phyloP scores from a whole-genome alignment of 53 echinoderm and acorn worm species.

The Pentamera pediparva region DNA sequence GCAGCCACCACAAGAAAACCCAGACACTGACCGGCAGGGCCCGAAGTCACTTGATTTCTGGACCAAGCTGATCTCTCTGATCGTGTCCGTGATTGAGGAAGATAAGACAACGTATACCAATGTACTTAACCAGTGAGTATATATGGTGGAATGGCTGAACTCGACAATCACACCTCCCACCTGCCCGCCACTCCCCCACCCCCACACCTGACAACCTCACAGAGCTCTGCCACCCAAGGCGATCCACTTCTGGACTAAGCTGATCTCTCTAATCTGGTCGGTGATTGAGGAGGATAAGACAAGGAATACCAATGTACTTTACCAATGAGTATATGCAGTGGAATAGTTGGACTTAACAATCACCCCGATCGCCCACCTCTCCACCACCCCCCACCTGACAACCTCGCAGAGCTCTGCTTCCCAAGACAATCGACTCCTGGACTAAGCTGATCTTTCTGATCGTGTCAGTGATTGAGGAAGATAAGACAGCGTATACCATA shows the following conservation, averaged over 20 bases:
- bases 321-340: slow-evolving; percentile 75
- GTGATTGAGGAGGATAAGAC: slow-evolving; percentile 98
- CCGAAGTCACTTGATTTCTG: slow-evolving; percentile 93
- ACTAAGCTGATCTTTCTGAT: slow-evolving; percentile 90
- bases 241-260: slow-evolving; percentile 62
- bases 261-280: slow-evolving; percentile 87
- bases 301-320: slow-evolving; percentile 82
- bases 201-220: too few relatives aligned
- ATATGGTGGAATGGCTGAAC: too few relatives aligned
- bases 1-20: slow-evolving; percentile 38
- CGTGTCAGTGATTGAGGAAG: slow-evolving; percentile 96
- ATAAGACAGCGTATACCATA: too few relatives aligned
- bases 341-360: too few relatives aligned
- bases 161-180: too few relatives aligned
- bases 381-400: too few relatives aligned
- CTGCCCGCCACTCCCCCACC: too few relatives aligned
- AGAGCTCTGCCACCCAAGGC: too few relatives aligned
- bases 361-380: too few relatives aligned
- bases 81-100: slow-evolving; percentile 96
- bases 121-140: slow-evolving; percentile 92
- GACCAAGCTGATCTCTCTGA: slow-evolving; percentile 91
- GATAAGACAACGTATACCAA: slow-evolving; percentile 90
- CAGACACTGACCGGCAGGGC: slow-evolving; percentile 65
- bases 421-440: slow-evolving; percentile 97
- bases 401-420: too few relatives aligned